Conservation (phyloP, 2,113 vertebrate species). For the Cervus canadensis region DNA sequence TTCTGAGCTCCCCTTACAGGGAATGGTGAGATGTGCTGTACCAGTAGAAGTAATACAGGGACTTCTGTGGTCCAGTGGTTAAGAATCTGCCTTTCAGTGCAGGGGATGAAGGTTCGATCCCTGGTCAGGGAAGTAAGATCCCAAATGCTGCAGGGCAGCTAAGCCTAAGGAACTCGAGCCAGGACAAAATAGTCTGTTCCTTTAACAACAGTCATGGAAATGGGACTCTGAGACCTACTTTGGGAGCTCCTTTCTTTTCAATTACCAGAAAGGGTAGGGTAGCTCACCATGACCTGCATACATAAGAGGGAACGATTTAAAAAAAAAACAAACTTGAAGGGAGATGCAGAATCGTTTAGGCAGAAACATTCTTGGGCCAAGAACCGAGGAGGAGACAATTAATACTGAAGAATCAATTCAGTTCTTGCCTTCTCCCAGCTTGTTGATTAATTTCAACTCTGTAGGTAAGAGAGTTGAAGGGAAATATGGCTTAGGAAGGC, state of each 20-base stretch:
- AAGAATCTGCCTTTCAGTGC: neutral
- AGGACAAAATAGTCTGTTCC: neutral
- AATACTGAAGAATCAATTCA: neutral
- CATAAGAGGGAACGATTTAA: neutral
- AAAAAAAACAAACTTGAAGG: neutral
- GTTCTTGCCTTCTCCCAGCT: neutral
- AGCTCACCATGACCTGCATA: neutral
- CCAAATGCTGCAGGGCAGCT: neutral
- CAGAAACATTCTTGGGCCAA: neutral
- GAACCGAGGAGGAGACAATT: neutral
- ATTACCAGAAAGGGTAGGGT: neutral
- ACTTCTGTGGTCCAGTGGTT: neutral
- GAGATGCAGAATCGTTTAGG: neutral
- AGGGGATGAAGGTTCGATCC: neutral
- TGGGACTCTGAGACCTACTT: neutral
- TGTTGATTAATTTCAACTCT: neutral
- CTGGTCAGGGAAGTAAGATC: neutral
- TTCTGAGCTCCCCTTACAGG: neutral
- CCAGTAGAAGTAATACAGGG: neutral
- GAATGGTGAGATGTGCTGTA: neutral
- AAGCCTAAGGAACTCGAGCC: neutral
- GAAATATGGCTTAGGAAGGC: neutral
- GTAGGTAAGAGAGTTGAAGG: neutral
- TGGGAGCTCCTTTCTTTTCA: neutral
- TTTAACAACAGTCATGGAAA: neutral